A percentile compares a stretch with the other conserved stretches of the same genome.
phyloP scores from a whole-genome alignment of 2,797 vertebrate genomes.

The Schizopygopsis pylzovi region DNA sequence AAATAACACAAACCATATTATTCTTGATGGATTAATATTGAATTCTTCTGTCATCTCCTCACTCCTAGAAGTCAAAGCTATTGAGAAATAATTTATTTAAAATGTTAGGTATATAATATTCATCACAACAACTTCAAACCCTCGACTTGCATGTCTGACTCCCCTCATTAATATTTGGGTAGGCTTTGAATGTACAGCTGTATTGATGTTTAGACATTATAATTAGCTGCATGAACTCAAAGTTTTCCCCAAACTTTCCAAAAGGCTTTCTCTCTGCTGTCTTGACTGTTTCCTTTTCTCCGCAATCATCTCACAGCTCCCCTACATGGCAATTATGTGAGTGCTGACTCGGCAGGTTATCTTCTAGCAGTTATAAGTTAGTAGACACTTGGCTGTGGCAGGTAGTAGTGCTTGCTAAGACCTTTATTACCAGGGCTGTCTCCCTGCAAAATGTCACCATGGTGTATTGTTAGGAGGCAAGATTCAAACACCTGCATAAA shows the following conservation, averaged over 20 bases:
- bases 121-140: constrained; percentile 2
- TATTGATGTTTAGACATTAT: neutral
- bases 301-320: constrained; percentile 16
- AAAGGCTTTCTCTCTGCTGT: constrained; percentile 12
- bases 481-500: constrained; percentile 39
- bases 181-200: neutral
- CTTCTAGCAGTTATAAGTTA: constrained; percentile 52
- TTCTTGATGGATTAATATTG: neutral
- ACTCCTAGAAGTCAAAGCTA: constrained; percentile 8
- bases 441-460: constrained; percentile 50
- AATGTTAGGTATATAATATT: neutral
- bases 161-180: neutral
- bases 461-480: constrained; percentile 43
- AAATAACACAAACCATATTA: neutral
- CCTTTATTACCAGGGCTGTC: constrained; percentile 60
- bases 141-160: neutral
- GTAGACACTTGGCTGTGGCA: constrained; percentile 49
- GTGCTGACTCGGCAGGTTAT: constrained; percentile 53
- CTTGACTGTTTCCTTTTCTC: constrained; percentile 28
- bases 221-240: neutral
- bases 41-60: constrained; percentile 5
- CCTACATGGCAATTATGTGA: constrained; percentile 56
- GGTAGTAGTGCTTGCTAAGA: constrained; percentile 49
- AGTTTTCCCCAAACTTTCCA: constrained; percentile 1
- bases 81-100: neutral